phyloP scores from a whole-genome alignment of 2,888 invertebrate genomes.

The Monochamus alternatus region DNA sequence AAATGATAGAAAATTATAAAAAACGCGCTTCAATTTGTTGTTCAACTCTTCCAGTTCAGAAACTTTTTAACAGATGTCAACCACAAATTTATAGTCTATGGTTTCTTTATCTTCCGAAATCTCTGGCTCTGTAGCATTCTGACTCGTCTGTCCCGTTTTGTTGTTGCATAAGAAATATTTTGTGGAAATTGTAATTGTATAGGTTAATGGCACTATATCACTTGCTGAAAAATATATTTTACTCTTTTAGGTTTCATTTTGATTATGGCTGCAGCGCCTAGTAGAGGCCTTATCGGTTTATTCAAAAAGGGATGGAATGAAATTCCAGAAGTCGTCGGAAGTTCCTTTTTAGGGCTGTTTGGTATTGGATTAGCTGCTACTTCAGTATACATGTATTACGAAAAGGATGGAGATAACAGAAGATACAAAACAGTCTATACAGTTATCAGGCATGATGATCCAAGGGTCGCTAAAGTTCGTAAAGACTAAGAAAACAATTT shows the following conservation, averaged over 20 bases:
- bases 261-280: conserved; percentile 49
- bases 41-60: no score
- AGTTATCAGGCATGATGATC: conserved; percentile 81
- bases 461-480: conserved; percentile 73
- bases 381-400: conserved; percentile 69
- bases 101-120: no score
- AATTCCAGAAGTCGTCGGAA: conserved; percentile 81
- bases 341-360: conserved; percentile 74
- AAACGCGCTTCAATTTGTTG: no score
- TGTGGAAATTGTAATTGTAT: no score
- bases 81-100: no score
- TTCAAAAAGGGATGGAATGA: conserved; percentile 76
- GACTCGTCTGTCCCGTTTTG: no score
- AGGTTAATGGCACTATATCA: no score
- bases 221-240: neutral
- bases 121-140: no score
- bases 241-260: neutral
- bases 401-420: conserved; percentile 78
- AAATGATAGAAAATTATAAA: no score
- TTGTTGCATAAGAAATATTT: no score
- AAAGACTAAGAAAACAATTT: conserved; percentile 69
- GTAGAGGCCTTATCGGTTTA: conserved; percentile 62
- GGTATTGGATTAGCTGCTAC: conserved; percentile 73
- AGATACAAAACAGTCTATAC: conserved; percentile 78
- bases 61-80: no score